Evolutionary conservation across 2,888 invertebrate genomes (phyloP).

Genomic region (Drepana falcataria): DNA sequence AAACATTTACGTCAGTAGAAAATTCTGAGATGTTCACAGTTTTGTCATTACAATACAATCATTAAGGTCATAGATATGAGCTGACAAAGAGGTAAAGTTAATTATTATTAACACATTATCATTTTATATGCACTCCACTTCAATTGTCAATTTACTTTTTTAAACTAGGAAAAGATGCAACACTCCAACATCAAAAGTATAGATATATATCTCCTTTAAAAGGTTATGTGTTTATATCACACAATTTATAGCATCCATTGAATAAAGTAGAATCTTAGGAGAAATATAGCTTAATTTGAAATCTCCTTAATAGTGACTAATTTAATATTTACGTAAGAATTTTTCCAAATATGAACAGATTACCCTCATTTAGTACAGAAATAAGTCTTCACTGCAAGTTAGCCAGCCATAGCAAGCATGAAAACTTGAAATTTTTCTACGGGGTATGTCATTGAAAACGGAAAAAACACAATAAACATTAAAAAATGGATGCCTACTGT

Average conservation of each 20-base stretch:
- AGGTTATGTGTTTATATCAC: slow-evolving; percentile 20
- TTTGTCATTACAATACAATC: slow-evolving; percentile 19
- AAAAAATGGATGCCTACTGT: slow-evolving; percentile 41
- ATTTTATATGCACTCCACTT: slow-evolving; percentile 12
- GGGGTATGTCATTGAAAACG: slow-evolving; percentile 34
- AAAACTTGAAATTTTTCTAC: slow-evolving; percentile 23
- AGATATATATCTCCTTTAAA: slow-evolving; percentile 10
- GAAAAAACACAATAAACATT: slow-evolving; percentile 30
- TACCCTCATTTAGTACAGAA: background rate
- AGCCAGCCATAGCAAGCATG: background rate
- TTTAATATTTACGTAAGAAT: background rate
- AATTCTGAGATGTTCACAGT: slow-evolving; percentile 13
- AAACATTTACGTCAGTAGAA: slow-evolving; percentile 10
- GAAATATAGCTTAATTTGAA: slow-evolving; percentile 47
- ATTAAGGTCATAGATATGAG: slow-evolving; percentile 18
- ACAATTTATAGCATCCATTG: slow-evolving; percentile 25
- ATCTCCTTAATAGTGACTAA: slow-evolving; percentile 23
- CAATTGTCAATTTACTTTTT: slow-evolving; percentile 7
- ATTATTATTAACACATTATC: slow-evolving; percentile 17
- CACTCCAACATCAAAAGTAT: background rate
- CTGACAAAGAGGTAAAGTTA: slow-evolving; percentile 19
- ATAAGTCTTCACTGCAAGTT: background rate
- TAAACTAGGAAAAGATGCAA: slow-evolving; percentile 1
- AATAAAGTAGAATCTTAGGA: slow-evolving; percentile 49
- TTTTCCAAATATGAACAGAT: background rate